These are phyloP conservation scores for Tachystola acroxantha DNA, from an alignment of 2,888 invertebrate species.

Conservation along the genomic window DNA sequence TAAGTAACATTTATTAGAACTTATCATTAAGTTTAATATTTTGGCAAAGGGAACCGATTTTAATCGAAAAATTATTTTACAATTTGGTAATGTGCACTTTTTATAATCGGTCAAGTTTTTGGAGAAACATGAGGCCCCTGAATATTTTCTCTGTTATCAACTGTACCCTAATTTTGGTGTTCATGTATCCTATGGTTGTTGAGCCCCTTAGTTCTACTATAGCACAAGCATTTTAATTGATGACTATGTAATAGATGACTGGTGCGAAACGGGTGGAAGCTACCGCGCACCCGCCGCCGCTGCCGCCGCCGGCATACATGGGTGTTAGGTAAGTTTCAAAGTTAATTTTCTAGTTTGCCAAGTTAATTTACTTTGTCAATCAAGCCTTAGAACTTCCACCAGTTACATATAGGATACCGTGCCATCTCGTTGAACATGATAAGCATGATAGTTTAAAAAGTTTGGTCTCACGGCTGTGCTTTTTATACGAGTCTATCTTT, in stretches of 20 bases:
- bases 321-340: conserved; percentile 56
- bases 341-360: conserved; percentile 59
- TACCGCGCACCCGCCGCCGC: too few relatives aligned
- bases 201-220: background rate
- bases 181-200: background rate
- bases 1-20: too few relatives aligned
- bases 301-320: too few relatives aligned
- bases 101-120: too few relatives aligned
- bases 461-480: too few relatives aligned
- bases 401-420: conserved; percentile 1
- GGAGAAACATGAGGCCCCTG: background rate
- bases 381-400: conserved; percentile 34
- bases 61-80: too few relatives aligned
- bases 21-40: too few relatives aligned
- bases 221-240: background rate
- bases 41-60: too few relatives aligned
- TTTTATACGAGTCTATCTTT: too few relatives aligned
- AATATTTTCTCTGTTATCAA: background rate
- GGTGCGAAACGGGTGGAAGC: conserved; percentile 34
- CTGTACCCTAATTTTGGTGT: too few relatives aligned
- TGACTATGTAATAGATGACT: too few relatives aligned
- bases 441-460: background rate
- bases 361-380: conserved; percentile 56
- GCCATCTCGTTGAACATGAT: background rate
- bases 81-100: too few relatives aligned